Base-by-base conservation (phyloP, 2,797 vertebrate genomes). In the Gymnothorax javanicus region DNA sequence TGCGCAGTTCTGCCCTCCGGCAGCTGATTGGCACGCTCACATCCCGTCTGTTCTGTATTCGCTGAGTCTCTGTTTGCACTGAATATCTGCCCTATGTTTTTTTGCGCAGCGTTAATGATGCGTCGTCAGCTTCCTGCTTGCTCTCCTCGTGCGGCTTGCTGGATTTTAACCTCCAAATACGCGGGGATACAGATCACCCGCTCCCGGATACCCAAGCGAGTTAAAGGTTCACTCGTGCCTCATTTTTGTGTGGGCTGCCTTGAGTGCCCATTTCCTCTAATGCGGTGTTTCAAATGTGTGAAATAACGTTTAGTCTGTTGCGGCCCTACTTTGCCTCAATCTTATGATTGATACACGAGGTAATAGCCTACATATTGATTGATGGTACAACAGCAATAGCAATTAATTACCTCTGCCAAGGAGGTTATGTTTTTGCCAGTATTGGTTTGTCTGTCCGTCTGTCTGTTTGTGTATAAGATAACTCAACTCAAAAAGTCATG, bases 51-150 rank as follows among this genome's bases (percentile, higher is more conserved):
- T 56, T 81, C 33, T 43, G 33, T 43, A 60, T 54, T 56, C 52
- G 77, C 77, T 81, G 77, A 81, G 77, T 81, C 20, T 81, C 77
- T 9, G 50, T 81, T 81, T 67, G 83, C 83, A 50, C 17, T 20
- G 58, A 64, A 52, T 15, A 62, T 59, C 7, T 25, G 82, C 82
- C 82, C 56, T 20, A 23, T 84, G 83, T 60, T 62, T 27, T 84
- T 20, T 83, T 84, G 83, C 23, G 59, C 83, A 23, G 25, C 25
- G 56, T 67, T 62, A 84, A 84, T 84, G 83, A 64, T 84, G 83
- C 83, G 8, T 6, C 52, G 73, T 77, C 73, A 77, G 73, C 11
- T 8, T 25, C 69, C 69, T 27, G 0, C 25, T 13, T 11, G 27
- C 73, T 77, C 73, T 77, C 25, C 5, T 33, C 43, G 60, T 23